A percentile compares a stretch with the other conserved stretches of the same genome.
phyloP scores from a whole-genome alignment of 2,888 invertebrate genomes.

The Ennomos fuscantarius region DNA sequence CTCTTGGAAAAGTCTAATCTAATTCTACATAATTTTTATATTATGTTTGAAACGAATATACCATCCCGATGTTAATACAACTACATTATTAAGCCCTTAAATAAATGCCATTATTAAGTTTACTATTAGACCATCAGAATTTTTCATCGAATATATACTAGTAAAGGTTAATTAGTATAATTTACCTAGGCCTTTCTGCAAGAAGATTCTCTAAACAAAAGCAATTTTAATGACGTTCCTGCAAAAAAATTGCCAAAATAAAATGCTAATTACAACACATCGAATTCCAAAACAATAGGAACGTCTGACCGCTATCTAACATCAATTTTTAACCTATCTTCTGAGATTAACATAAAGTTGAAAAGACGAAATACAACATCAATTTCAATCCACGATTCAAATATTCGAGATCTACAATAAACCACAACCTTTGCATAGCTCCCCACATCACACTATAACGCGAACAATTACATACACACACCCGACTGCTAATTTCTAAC shows the following conservation, averaged over 20 bases:
- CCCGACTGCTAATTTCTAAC: not conserved
- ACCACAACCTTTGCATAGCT: slow-evolving; percentile 54
- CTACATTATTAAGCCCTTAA: slow-evolving; percentile 17
- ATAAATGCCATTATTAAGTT: slow-evolving; percentile 30
- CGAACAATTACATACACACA: slow-evolving; percentile 4
- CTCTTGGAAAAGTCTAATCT: slow-evolving; percentile 24
- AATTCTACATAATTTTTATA: not conserved
- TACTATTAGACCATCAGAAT: slow-evolving; percentile 1
- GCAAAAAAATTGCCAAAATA: slow-evolving; percentile 11
- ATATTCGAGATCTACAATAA: slow-evolving; percentile 59
- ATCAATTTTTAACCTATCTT: slow-evolving; percentile 20
- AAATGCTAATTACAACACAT: slow-evolving; percentile 19
- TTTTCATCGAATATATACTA: slow-evolving; percentile 6
- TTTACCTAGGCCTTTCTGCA: not conserved
- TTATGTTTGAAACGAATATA: not conserved
- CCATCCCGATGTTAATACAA: not conserved
- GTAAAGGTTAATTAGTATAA: not conserved
- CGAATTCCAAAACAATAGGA: slow-evolving; percentile 34
- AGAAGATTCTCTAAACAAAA: slow-evolving; percentile 8
- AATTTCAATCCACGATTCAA: slow-evolving; percentile 43
- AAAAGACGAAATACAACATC: slow-evolving; percentile 9
- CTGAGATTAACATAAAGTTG: slow-evolving; percentile 6
- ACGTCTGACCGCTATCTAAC: slow-evolving; percentile 36
- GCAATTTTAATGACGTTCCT: slow-evolving; percentile 27
- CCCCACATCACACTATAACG: not conserved